Conservation (phyloP, 1,140 invertebrate genomes). For the Ceratosolen solmsi region DNA sequence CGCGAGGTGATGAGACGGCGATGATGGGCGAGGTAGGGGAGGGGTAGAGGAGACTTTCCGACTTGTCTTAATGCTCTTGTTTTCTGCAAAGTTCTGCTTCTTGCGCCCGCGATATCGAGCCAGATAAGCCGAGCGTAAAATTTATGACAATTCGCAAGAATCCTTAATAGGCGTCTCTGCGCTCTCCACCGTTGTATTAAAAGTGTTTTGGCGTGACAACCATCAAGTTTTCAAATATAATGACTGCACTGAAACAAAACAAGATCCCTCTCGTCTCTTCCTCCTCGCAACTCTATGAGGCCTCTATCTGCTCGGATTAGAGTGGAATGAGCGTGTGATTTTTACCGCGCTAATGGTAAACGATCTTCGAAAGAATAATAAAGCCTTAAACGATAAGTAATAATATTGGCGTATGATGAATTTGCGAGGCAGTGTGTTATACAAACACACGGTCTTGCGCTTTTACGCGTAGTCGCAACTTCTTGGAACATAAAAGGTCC, state of each 20-base stretch:
- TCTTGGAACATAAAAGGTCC: conserved; percentile 1
- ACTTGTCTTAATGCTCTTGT: background rate
- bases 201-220: background rate
- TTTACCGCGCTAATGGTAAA: background rate
- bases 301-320: background rate
- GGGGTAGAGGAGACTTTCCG: background rate
- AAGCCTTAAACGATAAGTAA: background rate
- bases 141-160: background rate
- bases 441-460: background rate
- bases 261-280: background rate
- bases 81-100: background rate
- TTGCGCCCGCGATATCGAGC: background rate
- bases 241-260: background rate
- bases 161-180: background rate
- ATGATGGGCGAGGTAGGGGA: too few relatives aligned
- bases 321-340: background rate
- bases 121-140: background rate
- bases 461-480: background rate
- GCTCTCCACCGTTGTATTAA: background rate
- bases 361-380: background rate
- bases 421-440: background rate
- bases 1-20: too few relatives aligned
- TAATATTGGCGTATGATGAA: conserved; percentile 35
- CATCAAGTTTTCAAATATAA: background rate
- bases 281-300: too few relatives aligned